phyloP scores from a whole-genome alignment of 2,888 invertebrate species.

The Galeruca laticollis region DNA sequence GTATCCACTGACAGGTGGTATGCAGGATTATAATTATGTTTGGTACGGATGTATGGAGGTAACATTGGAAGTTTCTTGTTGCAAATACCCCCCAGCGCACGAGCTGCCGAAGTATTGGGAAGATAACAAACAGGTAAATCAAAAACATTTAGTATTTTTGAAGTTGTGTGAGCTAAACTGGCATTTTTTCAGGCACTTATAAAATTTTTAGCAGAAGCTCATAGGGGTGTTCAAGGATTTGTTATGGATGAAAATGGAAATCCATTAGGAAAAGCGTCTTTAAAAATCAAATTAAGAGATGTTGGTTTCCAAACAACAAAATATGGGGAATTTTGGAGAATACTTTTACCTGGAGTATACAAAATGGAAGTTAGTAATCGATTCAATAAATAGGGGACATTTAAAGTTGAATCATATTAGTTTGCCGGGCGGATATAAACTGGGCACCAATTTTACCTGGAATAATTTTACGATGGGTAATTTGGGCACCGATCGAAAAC shows the following conservation, averaged over 20 bases:
- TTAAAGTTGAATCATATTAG: no score
- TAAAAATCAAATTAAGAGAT: conserved; percentile 85
- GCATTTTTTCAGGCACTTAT: conserved; percentile 75
- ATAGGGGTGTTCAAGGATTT: conserved; percentile 90
- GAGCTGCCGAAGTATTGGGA: conserved; percentile 88
- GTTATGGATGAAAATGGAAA: conserved; percentile 83
- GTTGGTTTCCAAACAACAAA: conserved; percentile 88
- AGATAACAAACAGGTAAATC: conserved; percentile 86
- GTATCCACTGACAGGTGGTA: conserved; percentile 91
- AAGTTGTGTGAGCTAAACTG: background rate
- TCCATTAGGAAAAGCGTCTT: conserved; percentile 82
- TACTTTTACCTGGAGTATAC: conserved; percentile 89
- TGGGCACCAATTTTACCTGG: no score
- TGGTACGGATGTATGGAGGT: conserved; percentile 95
- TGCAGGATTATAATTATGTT: conserved; percentile 96
- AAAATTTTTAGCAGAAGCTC: conserved; percentile 86
- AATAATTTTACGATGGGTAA: no score
- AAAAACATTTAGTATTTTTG: conserved; percentile 3
- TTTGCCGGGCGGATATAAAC: no score
- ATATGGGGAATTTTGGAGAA: conserved; percentile 95
- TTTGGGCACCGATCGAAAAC: no score
- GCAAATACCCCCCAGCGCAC: conserved; percentile 88
- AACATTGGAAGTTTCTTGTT: conserved; percentile 94
- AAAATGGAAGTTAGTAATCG: conserved; percentile 77
- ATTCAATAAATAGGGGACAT: background rate